phyloP scores from a whole-genome alignment of 2,888 invertebrate species.

The Beris morrisii region DNA sequence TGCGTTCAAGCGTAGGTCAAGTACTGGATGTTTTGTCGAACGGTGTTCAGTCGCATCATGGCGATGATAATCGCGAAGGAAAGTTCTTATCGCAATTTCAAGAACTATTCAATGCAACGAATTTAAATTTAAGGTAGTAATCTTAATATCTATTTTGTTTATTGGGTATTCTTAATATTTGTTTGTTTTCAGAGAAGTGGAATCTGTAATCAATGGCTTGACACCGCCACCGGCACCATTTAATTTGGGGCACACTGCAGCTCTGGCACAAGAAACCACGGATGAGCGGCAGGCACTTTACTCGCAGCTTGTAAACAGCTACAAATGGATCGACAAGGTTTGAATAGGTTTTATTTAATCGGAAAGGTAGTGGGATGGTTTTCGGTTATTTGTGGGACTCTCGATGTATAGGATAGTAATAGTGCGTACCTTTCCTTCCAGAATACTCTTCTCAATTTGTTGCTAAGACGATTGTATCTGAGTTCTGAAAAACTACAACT shows the following conservation, averaged over 20 bases:
- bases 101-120: constrained; percentile 77
- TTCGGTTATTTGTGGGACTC: too few relatives aligned
- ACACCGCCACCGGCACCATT: constrained; percentile 81
- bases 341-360: neutral
- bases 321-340: constrained; percentile 92
- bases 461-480: too few relatives aligned
- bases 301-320: constrained; percentile 82
- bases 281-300: constrained; percentile 87
- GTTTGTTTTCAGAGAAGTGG: constrained; percentile 69
- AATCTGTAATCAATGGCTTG: constrained; percentile 70
- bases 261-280: constrained; percentile 86
- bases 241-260: constrained; percentile 81
- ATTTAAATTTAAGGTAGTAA: constrained; percentile 71
- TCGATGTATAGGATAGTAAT: too few relatives aligned
- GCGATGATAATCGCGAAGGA: constrained; percentile 74
- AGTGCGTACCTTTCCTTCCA: too few relatives aligned
- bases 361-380: constrained; percentile 18
- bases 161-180: neutral
- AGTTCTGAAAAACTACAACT: too few relatives aligned
- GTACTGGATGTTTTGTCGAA: constrained; percentile 85
- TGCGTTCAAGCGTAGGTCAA: constrained; percentile 81
- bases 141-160: constrained; percentile 4
- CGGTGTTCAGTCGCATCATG: constrained; percentile 76
- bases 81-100: constrained; percentile 80
- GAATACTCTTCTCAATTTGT: too few relatives aligned